Percentiles rank a stretch among this genome's conserved stretches.
Conservation (phyloP, 2,113 vertebrate species). For the Falco punctatus region DNA sequence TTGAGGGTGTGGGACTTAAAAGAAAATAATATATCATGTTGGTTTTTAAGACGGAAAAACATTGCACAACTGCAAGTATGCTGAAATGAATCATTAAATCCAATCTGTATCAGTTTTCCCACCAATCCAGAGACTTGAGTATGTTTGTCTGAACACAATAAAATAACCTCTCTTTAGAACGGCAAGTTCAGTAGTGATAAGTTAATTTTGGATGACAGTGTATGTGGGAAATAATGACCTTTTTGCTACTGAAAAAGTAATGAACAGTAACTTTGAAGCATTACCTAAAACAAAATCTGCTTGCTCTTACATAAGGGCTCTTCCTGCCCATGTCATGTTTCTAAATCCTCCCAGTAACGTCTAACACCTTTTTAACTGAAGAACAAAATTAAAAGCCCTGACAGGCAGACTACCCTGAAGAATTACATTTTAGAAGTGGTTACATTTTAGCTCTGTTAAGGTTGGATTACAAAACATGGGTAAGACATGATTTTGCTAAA, state of each 20-base stretch:
- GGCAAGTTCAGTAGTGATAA: neutral
- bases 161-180: neutral
- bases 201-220: neutral
- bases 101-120: neutral
- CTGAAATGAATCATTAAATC: slow-evolving; percentile 25
- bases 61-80: neutral
- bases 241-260: neutral
- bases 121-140: neutral
- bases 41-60: slow-evolving; percentile 41
- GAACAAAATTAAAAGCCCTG: neutral
- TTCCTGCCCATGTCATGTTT: neutral
- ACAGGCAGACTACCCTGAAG: neutral
- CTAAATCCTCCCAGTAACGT: neutral
- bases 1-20: slow-evolving; percentile 12
- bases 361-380: neutral
- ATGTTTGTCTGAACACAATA: neutral
- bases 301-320: neutral
- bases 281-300: neutral
- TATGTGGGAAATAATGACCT: neutral
- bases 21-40: neutral
- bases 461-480: neutral
- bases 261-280: neutral
- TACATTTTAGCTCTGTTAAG: neutral
- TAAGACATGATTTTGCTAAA: neutral
- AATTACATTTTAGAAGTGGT: neutral